A percentile compares a stretch with the other conserved stretches of the same genome.
These are phyloP conservation scores for Poeciliopsis gracilis DNA, from an alignment of 2,797 vertebrate species.

Conservation along the genomic window DNA sequence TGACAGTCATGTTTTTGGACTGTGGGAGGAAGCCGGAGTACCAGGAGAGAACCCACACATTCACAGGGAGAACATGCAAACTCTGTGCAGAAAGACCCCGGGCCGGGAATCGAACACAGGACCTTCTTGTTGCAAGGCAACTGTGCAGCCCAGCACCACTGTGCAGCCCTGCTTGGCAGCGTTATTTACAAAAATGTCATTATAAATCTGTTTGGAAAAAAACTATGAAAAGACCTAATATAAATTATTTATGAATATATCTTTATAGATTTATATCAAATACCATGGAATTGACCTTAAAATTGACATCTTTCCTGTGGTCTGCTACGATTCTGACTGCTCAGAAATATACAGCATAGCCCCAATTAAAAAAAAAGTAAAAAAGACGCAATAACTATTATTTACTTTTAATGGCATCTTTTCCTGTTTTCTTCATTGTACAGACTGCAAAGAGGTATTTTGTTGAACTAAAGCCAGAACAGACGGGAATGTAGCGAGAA, in stretches of 20 bases:
- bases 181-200: background rate
- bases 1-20: too few species aligned
- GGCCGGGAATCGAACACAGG: too few species aligned
- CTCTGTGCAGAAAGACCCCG: too few species aligned
- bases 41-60: too few species aligned
- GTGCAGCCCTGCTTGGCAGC: too few species aligned
- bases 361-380: background rate
- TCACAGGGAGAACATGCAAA: too few species aligned
- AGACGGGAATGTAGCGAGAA: constrained; percentile 26
- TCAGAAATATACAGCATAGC: background rate
- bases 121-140: too few species aligned
- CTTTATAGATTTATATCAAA: background rate
- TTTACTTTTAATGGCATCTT: constrained; percentile 11
- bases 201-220: background rate
- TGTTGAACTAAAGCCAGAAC: constrained; percentile 73
- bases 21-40: too few species aligned
- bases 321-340: background rate
- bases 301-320: background rate
- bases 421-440: constrained; percentile 12
- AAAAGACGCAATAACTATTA: background rate
- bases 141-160: too few species aligned
- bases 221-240: background rate
- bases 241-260: background rate
- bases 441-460: constrained; percentile 29
- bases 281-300: background rate